These are phyloP conservation scores for Parapsyche elsis DNA, from an alignment of 1,140 invertebrate genomes.

Conservation along the genomic window DNA sequence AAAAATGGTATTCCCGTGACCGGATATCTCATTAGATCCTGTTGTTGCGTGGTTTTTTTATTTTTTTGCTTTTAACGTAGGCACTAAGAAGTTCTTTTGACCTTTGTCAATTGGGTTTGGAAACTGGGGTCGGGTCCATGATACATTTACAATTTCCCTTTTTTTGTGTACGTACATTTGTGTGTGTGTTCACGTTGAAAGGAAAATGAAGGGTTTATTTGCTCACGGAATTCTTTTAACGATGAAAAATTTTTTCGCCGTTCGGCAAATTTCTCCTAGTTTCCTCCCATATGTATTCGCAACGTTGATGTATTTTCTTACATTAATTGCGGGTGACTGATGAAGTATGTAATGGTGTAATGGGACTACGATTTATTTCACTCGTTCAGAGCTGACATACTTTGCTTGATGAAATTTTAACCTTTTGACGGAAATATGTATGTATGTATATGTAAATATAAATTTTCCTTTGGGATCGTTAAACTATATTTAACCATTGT, in stretches of 20 bases:
- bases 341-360: neutral
- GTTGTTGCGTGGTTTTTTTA: too few relatives aligned
- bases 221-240: neutral
- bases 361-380: too few relatives aligned
- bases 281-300: neutral
- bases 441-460: too few relatives aligned
- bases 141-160: slow-evolving; percentile 3
- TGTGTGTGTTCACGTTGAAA: neutral
- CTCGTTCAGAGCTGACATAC: too few relatives aligned
- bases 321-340: slow-evolving; percentile 7
- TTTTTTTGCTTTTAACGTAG: too few relatives aligned
- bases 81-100: neutral
- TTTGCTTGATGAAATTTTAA: too few relatives aligned
- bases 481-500: too few relatives aligned
- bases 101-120: slow-evolving; percentile 7
- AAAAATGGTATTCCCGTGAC: neutral
- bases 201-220: neutral
- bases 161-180: neutral
- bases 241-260: neutral
- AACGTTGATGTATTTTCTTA: neutral
- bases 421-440: too few relatives aligned
- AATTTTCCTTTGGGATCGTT: too few relatives aligned
- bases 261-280: neutral
- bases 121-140: neutral
- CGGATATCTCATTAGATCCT: neutral